Evolutionary conservation across 2,888 invertebrate genomes (phyloP), one percentile per base, ranked within the genome.

Genomic region (Gari tellinella): DNA sequence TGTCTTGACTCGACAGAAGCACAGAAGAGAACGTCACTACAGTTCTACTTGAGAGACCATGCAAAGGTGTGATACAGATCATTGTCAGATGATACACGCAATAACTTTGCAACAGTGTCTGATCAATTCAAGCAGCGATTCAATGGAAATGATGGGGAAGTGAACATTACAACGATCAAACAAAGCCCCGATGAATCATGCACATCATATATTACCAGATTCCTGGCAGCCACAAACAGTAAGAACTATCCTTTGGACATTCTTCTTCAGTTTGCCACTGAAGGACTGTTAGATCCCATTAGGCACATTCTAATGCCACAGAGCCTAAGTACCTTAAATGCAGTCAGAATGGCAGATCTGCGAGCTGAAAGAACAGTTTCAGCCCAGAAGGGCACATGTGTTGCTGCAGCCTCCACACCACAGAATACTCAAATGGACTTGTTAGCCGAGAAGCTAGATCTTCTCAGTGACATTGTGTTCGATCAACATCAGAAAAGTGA

Each of bases 261-360:
- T 0, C 17, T 58, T 0, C 45, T 58, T n/a, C 38, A 38, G 38
- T 37, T 55, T 37, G 41, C 19, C 21, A 5, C 43, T 2, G 41
- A 51, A 1, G 66, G 66, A 1, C 21, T 66, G 1, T 19, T 8
- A 1, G 21, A 21, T 7, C 25, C 49, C 1, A 37, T 66, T 7
- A 52, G 37, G 21, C 23, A 43, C 8, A 57, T 66, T 43, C 40
- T 66, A 26, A 66, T 66, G 66, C 58, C 57, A 2, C 66, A 58
- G 23, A 10, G 43, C 14, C 38, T 45, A 15, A 43, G 15, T 3
- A 43, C 21, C 21, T 12, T 58, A 0, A 58, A 66, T 1, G 14
- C 21, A 10, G 26, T 58, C 1, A 7, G 57, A 26, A 26, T 52
- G 23, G 51, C 51, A 14, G 58, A 52, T 7, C 37, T 38, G 0